phyloP scores from a whole-genome alignment of 2,888 invertebrate genomes.

The Lasioglossum vierecki region DNA sequence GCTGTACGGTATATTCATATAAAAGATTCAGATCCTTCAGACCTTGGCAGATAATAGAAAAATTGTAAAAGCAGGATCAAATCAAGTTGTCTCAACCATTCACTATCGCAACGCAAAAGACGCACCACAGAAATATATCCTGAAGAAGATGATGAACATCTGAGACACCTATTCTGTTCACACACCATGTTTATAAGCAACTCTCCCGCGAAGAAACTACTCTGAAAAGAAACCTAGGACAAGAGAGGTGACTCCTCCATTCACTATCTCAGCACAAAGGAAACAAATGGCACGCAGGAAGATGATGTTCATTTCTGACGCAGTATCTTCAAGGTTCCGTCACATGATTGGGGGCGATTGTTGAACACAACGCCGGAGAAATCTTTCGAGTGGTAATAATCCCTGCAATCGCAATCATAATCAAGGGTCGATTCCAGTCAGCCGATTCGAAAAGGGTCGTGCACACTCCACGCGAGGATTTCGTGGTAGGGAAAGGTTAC shows the following conservation, averaged over 20 bases:
- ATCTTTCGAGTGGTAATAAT: conserved; percentile 30
- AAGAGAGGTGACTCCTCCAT: background rate
- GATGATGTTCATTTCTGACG: background rate
- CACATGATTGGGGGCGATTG: background rate
- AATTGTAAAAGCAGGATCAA: background rate
- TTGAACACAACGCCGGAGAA: background rate
- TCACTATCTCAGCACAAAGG: background rate
- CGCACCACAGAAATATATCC: background rate
- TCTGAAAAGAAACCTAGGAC: background rate
- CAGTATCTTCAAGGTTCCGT: background rate
- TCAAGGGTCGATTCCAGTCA: conserved; percentile 37
- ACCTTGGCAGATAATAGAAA: background rate
- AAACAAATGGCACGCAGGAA: background rate
- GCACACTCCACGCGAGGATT: conserved; percentile 66
- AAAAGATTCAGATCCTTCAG: background rate
- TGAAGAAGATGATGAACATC: background rate
- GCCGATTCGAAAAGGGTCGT: conserved; percentile 40
- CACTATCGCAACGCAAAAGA: background rate
- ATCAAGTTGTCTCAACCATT: background rate
- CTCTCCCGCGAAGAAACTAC: background rate
- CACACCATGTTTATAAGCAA: background rate
- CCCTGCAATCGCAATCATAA: conserved; percentile 38
- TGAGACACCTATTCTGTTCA: background rate
- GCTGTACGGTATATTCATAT: background rate
- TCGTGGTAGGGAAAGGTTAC: conserved; percentile 80